Base-by-base conservation (phyloP, 2,888 invertebrate genomes). In the Melieria picta region DNA sequence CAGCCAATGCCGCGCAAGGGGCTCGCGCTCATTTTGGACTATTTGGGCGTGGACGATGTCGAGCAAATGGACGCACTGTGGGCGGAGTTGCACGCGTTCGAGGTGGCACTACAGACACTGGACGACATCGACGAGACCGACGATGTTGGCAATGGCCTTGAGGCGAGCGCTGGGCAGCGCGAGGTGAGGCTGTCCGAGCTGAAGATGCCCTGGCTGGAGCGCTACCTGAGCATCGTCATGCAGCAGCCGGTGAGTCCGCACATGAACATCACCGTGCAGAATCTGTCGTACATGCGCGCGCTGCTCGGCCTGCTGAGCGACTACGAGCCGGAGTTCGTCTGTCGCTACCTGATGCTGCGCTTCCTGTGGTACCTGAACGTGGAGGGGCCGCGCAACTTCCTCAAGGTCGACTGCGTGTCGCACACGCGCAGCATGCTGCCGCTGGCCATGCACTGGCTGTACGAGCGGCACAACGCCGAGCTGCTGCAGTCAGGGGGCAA, bases 381-480 rank as follows among this genome's bases (percentile, higher is more conserved):
- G 16, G 52, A 70, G 5, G 73, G 76, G 1, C 79, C 78, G 6
- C 13, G 61, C 3, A 71, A 65, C 46, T 77, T 78, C 13, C 7
- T 52, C 1, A 62, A 71, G 7, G 46, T 42, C 1, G 76, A 75
- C 7, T 78, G 79, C 48, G 65, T 75, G 13, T 48, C 71, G 0
- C 71, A 67, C 11, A 63, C 67, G 7, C 72, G 76, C 52, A 75
- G 69, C 47, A 45, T 76, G 43, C 65, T 79, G 73, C 76, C 78
- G 4, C 62, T 71, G n/a, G 77, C 78, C 64, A 79, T 77, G 76
- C 73, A 74, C 16, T 79, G 77, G 77, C 64, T 77, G 7, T 77
- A 77, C 47, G 74, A 75, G 46, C 67, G 71, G 1, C 64, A 75
- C 6, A 69, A 74, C 62, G 42, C 62, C 0, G 71, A 74, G 4